These are phyloP conservation scores for Craniophora ligustri DNA, from an alignment of 2,888 invertebrate genomes.

Conservation along the genomic window DNA sequence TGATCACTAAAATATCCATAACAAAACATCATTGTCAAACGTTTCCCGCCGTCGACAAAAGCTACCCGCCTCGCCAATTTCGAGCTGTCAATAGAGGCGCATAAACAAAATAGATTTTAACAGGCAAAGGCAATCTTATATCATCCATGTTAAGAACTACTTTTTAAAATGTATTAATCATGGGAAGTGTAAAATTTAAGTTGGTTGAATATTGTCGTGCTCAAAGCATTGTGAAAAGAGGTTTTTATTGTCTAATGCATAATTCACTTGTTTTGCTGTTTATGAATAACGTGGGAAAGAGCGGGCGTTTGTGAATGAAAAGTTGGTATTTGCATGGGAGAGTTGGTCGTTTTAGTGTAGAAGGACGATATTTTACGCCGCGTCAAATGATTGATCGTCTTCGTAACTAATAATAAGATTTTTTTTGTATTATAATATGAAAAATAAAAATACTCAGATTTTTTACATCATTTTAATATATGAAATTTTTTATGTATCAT, in stretches of 20 bases:
- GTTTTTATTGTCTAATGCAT: slow-evolving; percentile 48
- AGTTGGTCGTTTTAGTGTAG: slow-evolving; percentile 19
- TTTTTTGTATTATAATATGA: too few species aligned
- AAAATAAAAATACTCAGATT: too few species aligned
- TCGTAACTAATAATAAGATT: neutral
- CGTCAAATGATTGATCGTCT: neutral
- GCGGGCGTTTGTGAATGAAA: slow-evolving; percentile 40
- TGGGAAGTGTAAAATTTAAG: slow-evolving; percentile 20
- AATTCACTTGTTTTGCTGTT: slow-evolving; percentile 44
- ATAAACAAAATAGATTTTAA: slow-evolving; percentile 22
- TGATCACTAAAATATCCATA: neutral
- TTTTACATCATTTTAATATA: too few species aligned
- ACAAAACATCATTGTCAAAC: slow-evolving; percentile 7
- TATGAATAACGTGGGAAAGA: slow-evolving; percentile 46
- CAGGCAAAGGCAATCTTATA: slow-evolving; percentile 32
- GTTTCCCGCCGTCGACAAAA: slow-evolving; percentile 47
- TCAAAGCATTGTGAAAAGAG: slow-evolving; percentile 24
- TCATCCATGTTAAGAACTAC: slow-evolving; percentile 10
- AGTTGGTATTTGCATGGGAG: slow-evolving; percentile 21
- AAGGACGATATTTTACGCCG: slow-evolving; percentile 6
- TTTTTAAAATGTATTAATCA: slow-evolving; percentile 7
- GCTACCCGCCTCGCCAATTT: slow-evolving; percentile 48
- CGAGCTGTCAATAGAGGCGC: slow-evolving; percentile 47
- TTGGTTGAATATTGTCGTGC: slow-evolving; percentile 23
- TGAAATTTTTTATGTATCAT: too few species aligned